Evolutionary conservation across 2,113 vertebrate species (phyloP), one percentile per base, ranked within the genome.

Genomic region (Corvus hawaiiensis): DNA sequence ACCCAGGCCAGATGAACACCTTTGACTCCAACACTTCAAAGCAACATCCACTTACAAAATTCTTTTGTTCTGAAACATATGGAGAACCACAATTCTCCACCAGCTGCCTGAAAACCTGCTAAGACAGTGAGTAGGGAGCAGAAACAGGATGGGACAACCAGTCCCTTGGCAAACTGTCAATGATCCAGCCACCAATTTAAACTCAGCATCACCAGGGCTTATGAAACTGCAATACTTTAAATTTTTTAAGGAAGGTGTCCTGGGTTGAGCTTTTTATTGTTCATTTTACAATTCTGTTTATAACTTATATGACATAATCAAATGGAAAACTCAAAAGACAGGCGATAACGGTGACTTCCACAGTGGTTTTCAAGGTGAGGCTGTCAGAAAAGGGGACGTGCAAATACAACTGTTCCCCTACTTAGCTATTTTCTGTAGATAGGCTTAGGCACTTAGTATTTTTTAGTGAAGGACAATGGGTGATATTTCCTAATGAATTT

Each of bases 241-340:
- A 83, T 82, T 78, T 62, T 91, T 73, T 84, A 63, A 77, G 75
- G 76, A 63, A 19, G 10, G 3, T 49, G n/a, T 39, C 27, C 10
- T 33, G 13, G 41, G n/a, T 32, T 83, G 23, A 13, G 17, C 4
- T 62, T 92, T 92, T 95, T 86, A 86, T 33, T 78, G 59, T 18
- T 90, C 27, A 35, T 77, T 95, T 90, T 92, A 92, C 72, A 84
- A 39, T 71, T 86, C 76, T 89, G 69, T 89, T 94, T 93, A 39
- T 77, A 84, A 54, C 41, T 85, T 93, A 76, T 56, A 92, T n/a
- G 72, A 41, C 80, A 89, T 55, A 84, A 81, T 80, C 37, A 92
- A 93, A 83, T 27, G 8, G 13, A 61, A 93, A 94, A 77, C 39
- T 71, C 22, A 3, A 64, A 66, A 79, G 43, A 35, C 6, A 35